Evolutionary conservation across 1,140 invertebrate genomes (phyloP).

Genomic region (Drosophila persimilis): DNA sequence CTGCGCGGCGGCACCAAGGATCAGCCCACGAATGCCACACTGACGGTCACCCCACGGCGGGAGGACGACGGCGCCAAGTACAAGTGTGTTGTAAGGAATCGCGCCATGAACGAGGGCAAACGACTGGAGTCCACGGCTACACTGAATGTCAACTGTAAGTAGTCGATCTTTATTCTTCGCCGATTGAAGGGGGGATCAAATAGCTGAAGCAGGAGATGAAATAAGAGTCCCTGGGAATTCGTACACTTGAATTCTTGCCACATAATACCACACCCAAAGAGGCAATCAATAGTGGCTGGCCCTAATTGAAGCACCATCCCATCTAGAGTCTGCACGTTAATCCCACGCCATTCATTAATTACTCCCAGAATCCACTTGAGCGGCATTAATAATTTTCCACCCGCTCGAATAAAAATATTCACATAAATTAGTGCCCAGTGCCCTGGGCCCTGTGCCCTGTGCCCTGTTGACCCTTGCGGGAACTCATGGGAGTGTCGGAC

Average conservation of each 20-base stretch:
- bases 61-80: slow-evolving; percentile 93
- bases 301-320: too few relatives aligned
- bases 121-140: slow-evolving; percentile 91
- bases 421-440: slow-evolving; percentile 43
- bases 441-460: too few relatives aligned
- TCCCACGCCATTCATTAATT: slow-evolving; percentile 16
- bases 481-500: too few relatives aligned
- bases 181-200: too few relatives aligned
- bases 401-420: slow-evolving; percentile 24
- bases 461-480: too few relatives aligned
- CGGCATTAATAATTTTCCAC: slow-evolving; percentile 39
- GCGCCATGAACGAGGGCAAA: slow-evolving; percentile 91
- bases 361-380: slow-evolving; percentile 33
- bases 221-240: too few relatives aligned
- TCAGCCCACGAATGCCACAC: slow-evolving; percentile 88
- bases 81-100: slow-evolving; percentile 93
- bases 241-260: too few relatives aligned
- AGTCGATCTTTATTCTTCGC: slow-evolving; percentile 18
- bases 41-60: slow-evolving; percentile 89
- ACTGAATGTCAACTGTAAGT: slow-evolving; percentile 95
- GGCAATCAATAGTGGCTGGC: too few relatives aligned
- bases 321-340: too few relatives aligned
- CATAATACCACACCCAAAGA: too few relatives aligned
- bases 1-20: slow-evolving; percentile 87
- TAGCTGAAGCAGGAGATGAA: too few relatives aligned